Evolutionary conservation across 2,797 vertebrate species (phyloP).

Genomic region (Mycteria americana): DNA sequence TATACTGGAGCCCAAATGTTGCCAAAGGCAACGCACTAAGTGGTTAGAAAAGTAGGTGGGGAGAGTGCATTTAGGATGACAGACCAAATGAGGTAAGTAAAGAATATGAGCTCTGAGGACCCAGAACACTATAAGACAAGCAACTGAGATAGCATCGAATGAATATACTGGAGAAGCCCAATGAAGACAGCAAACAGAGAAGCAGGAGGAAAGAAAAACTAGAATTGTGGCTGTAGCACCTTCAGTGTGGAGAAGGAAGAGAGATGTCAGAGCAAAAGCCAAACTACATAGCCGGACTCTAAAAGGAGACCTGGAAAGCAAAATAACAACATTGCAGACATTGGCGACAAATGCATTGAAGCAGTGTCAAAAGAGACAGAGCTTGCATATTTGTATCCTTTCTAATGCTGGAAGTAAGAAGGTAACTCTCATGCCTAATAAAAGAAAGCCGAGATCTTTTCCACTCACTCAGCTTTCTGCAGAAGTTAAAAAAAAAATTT

Average conservation of each 20-base stretch:
- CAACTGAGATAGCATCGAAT: background rate
- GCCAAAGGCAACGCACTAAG: background rate
- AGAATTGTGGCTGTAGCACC: background rate
- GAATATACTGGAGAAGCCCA: background rate
- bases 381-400: background rate
- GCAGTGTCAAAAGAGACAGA: background rate
- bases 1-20: background rate
- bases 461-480: background rate
- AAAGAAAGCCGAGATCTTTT: background rate
- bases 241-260: background rate
- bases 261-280: background rate
- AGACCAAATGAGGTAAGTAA: background rate
- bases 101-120: background rate
- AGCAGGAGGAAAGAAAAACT: background rate
- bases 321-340: background rate
- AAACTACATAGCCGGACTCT: background rate
- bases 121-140: background rate
- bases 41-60: background rate
- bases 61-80: background rate
- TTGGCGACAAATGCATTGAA: background rate
- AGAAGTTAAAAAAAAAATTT: background rate
- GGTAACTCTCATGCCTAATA: background rate
- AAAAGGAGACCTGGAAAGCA: background rate
- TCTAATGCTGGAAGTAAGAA: background rate
- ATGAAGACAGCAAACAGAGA: background rate